Evolutionary conservation across 2,113 vertebrate species (phyloP).

Genomic region (Tinamus guttatus): DNA sequence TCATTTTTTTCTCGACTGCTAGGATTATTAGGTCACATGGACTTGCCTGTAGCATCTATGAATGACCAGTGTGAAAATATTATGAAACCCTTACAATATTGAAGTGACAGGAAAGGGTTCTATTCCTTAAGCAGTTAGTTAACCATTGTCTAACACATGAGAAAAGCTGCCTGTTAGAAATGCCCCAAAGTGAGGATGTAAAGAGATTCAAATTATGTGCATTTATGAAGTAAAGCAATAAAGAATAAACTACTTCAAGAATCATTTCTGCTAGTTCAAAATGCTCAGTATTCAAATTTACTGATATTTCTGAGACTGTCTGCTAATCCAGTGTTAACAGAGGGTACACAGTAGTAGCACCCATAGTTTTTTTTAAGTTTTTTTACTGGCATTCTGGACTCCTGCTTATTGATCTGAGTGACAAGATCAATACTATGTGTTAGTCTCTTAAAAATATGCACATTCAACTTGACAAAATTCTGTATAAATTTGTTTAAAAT

Average conservation of each 20-base stretch:
- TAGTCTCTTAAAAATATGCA: neutral
- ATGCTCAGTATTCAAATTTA: neutral
- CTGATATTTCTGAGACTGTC: neutral
- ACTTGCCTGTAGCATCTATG: neutral
- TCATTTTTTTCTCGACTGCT: neutral
- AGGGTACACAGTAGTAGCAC: neutral
- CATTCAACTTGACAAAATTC: neutral
- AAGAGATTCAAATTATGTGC: neutral
- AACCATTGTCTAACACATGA: neutral
- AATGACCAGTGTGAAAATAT: neutral
- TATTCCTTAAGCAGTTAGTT: neutral
- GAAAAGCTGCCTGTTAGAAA: neutral
- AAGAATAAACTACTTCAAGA: neutral
- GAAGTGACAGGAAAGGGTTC: neutral
- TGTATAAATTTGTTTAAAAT: neutral
- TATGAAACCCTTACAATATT: neutral
- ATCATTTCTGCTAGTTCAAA: neutral
- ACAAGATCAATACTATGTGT: neutral
- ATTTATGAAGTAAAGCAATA: neutral
- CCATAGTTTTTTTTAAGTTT: neutral
- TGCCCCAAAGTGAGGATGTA: rapidly evolving
- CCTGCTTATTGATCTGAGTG: neutral
- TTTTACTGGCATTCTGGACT: neutral
- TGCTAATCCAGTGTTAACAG: neutral
- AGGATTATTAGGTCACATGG: neutral